A percentile compares a stretch with the other conserved stretches of the same genome.
These are phyloP conservation scores for Porites divaricata DNA, from an alignment of 92 coral and sea anemone genomes.

Conservation along the genomic window DNA sequence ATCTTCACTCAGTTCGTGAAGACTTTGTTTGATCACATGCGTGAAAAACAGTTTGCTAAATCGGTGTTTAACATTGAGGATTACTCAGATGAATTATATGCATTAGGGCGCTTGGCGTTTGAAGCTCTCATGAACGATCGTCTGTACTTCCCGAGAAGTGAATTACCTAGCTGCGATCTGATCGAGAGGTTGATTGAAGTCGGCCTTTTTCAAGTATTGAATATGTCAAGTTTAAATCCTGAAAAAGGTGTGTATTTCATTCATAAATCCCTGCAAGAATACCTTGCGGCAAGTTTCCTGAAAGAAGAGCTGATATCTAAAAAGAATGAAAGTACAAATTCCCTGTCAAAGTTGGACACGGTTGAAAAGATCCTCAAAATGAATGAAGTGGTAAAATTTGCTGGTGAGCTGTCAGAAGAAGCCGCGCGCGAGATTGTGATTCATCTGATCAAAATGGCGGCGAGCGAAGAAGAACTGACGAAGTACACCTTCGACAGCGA, in stretches of 20 bases:
- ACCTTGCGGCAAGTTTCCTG: not conserved
- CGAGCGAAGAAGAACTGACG: not conserved
- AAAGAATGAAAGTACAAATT: too few species aligned
- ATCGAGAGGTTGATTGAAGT: not conserved
- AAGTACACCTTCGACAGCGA: not conserved
- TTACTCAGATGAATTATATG: not conserved
- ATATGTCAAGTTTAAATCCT: not conserved
- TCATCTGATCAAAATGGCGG: not conserved
- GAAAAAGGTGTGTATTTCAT: not conserved
- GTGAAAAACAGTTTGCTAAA: not conserved
- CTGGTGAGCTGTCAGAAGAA: not conserved
- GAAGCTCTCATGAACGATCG: not conserved
- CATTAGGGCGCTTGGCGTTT: not conserved
- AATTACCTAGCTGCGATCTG: not conserved
- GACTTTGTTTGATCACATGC: not conserved
- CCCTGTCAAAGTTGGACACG: not conserved
- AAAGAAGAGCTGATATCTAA: not conserved
- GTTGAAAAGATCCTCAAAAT: not conserved
- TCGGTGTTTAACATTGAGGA: not conserved
- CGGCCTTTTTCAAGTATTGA: not conserved
- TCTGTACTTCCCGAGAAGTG: not conserved
- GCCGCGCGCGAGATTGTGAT: not conserved
- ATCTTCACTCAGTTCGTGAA: not conserved
- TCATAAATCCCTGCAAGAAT: conserved; percentile 12
- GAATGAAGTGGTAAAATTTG: not conserved